Conservation (phyloP, 92 coral and sea anemone genomes). For the Pocillopora meandrina region DNA sequence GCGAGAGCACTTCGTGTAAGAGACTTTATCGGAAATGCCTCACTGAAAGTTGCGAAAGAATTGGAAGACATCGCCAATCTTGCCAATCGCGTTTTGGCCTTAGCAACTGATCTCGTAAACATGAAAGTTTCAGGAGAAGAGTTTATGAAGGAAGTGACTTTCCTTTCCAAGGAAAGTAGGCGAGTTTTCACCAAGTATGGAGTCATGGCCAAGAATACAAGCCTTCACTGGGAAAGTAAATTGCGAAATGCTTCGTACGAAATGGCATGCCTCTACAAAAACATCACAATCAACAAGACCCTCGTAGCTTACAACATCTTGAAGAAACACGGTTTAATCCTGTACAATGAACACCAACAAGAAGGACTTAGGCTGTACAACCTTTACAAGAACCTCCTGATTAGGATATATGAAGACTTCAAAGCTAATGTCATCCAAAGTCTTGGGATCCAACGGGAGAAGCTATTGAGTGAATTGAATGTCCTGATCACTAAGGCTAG, state of each 20-base stretch:
- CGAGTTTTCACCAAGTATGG: constrained; percentile 57
- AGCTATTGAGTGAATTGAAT: constrained; percentile 46
- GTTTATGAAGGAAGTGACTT: constrained; percentile 65
- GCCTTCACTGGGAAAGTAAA: constrained; percentile 38
- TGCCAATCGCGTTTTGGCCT: constrained; percentile 56
- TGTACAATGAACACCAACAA: constrained; percentile 68
- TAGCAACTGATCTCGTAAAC: constrained; percentile 61
- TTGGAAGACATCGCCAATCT: constrained; percentile 47
- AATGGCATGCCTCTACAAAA: constrained; percentile 45
- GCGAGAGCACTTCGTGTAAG: constrained; percentile 55
- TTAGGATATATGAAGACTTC: constrained; percentile 54
- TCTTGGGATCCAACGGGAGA: constrained; percentile 41
- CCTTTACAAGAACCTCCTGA: constrained; percentile 61
- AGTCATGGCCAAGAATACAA: constrained; percentile 60
- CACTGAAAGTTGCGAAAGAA: constrained; percentile 49
- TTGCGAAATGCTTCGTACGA: constrained; percentile 34
- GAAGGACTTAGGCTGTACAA: constrained; percentile 60
- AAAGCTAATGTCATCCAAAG: constrained; percentile 38
- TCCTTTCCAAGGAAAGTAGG: constrained; percentile 56
- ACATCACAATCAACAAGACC: constrained; percentile 55
- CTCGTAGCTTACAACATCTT: constrained; percentile 44
- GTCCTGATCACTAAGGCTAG: constrained; percentile 56
- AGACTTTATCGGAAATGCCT: constrained; percentile 39
- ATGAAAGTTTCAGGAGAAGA: constrained; percentile 70
- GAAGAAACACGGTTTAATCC: constrained; percentile 47